A percentile compares a stretch with the other conserved stretches of the same genome.
These are phyloP conservation scores for Saxicola maurus DNA, from an alignment of 2,797 vertebrate species.

Conservation along the genomic window DNA sequence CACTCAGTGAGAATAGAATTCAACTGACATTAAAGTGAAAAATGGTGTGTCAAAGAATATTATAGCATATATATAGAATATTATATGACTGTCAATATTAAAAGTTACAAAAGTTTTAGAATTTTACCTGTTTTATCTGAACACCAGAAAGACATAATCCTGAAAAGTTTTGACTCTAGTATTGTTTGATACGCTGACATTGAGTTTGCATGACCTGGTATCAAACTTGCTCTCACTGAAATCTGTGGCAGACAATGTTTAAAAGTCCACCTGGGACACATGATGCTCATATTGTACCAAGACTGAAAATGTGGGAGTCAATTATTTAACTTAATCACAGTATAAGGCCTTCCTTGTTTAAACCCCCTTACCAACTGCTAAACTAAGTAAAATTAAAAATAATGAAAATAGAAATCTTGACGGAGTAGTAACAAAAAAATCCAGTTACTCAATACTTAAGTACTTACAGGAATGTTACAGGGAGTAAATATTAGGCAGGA, in stretches of 20 bases:
- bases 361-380: neutral
- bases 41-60: neutral
- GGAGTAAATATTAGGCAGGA: slow-evolving; percentile 37
- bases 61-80: neutral
- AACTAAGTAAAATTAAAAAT: neutral
- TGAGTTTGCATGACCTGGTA: neutral
- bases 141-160: neutral
- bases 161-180: neutral
- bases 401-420: neutral
- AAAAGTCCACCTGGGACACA: neutral
- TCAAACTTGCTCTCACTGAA: neutral
- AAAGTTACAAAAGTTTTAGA: neutral
- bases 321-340: neutral
- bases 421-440: neutral
- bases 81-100: neutral
- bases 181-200: neutral
- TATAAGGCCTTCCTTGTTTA: neutral
- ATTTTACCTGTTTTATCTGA: neutral
- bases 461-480: neutral
- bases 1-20: neutral
- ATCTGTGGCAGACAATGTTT: neutral
- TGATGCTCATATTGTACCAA: neutral
- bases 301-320: neutral
- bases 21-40: neutral
- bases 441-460: neutral